phyloP scores from a whole-genome alignment of 2,797 vertebrate genomes.

The Sebastes taczanowskii region DNA sequence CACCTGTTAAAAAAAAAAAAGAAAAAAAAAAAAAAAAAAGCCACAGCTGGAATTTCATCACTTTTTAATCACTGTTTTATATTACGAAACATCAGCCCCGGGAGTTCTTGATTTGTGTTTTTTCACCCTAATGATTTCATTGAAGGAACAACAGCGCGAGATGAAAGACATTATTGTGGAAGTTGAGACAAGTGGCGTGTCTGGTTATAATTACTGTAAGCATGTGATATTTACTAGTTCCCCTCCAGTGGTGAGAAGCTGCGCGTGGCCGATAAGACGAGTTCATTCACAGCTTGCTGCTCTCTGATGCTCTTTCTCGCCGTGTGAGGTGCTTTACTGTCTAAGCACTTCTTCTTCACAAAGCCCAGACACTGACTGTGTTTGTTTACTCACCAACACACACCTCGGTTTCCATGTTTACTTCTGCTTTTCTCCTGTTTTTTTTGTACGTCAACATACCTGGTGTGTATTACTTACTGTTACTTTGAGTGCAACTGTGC shows the following conservation, averaged over 20 bases:
- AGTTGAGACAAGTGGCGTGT: conserved; percentile 59
- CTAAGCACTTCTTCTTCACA: conserved; percentile 46
- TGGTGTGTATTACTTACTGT: conserved; percentile 13
- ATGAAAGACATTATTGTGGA: conserved; percentile 61
- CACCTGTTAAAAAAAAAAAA: conserved; percentile 14
- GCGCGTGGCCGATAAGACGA: conserved; percentile 61
- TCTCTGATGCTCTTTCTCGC: conserved; percentile 40
- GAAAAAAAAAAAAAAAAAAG: background rate
- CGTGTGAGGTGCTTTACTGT: conserved; percentile 36
- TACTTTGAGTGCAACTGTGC: background rate
- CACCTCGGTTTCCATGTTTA: conserved; percentile 43
- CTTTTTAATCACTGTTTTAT: conserved; percentile 33
- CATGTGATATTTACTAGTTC: conserved; percentile 77
- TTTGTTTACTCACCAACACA: conserved; percentile 56
- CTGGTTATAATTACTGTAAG: conserved; percentile 69
- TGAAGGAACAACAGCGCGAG: conserved; percentile 47
- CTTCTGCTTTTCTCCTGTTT: background rate
- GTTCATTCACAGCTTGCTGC: conserved; percentile 62
- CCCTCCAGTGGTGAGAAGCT: conserved; percentile 68
- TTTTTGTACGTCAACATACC: conserved; percentile 12
- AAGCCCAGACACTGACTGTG: conserved; percentile 23
- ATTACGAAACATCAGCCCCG: conserved; percentile 23
- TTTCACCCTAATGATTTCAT: conserved; percentile 50
- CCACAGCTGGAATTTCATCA: conserved; percentile 25
- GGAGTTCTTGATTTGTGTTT: conserved; percentile 45